Conservation (phyloP, 2,797 vertebrate species). For the Myotis daubentonii region DNA sequence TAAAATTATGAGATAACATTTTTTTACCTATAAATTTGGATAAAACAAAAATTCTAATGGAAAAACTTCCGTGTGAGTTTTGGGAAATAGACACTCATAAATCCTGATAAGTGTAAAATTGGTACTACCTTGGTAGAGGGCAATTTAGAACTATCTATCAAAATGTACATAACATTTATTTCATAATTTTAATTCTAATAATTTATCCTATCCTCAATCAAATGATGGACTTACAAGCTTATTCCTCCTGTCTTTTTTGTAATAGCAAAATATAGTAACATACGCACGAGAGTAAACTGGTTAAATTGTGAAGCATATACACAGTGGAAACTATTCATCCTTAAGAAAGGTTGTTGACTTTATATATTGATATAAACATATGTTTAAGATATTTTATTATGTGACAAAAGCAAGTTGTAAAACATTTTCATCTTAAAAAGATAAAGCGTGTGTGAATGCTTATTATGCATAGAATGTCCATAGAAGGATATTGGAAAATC, state of each 20-base stretch:
- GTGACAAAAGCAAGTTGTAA: neutral
- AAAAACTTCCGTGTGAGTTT: neutral
- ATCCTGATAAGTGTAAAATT: neutral
- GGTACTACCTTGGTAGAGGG: neutral
- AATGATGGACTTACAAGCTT: neutral
- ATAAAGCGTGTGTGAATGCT: neutral
- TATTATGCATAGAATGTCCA: neutral
- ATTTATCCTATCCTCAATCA: neutral
- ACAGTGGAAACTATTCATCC: neutral
- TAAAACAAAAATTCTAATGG: neutral
- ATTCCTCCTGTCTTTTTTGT: neutral
- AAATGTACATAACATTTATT: neutral
- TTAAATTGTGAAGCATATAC: neutral
- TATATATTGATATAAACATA: neutral
- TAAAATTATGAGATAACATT: neutral
- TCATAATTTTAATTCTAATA: constrained; percentile 1
- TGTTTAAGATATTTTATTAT: neutral
- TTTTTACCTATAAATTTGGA: neutral
- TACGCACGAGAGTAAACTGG: neutral
- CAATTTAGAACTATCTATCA: neutral
- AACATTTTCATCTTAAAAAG: neutral
- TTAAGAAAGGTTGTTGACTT: neutral
- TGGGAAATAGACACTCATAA: neutral
- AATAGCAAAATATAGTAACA: neutral
- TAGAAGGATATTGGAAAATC: neutral